Evolutionary conservation across 2,797 vertebrate species (phyloP).

Genomic region (Australoheros facetus): DNA sequence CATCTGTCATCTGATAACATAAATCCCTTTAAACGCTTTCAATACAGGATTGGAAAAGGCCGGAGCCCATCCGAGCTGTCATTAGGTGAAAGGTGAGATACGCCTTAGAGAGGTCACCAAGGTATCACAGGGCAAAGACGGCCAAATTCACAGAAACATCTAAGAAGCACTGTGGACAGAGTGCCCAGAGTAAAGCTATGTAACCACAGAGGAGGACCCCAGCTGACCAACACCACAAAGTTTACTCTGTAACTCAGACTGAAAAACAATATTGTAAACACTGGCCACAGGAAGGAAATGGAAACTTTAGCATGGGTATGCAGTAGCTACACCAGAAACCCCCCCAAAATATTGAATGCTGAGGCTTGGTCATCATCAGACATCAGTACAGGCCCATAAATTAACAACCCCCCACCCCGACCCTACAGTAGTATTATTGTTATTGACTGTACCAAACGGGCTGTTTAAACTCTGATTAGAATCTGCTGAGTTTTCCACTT

Average conservation of each 20-base stretch:
- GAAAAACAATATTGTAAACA: neutral
- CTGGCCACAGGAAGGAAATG: too few relatives aligned
- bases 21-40: fast-evolving
- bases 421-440: too few relatives aligned
- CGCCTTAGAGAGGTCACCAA: neutral
- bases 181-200: neutral
- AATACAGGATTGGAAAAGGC: neutral
- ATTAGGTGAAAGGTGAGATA: neutral
- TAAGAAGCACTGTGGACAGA: neutral
- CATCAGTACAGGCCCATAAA: neutral
- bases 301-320: too few relatives aligned
- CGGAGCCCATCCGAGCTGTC: neutral
- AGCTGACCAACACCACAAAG: too few relatives aligned
- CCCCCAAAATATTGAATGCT: neutral
- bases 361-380: neutral
- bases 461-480: neutral
- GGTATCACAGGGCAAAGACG: fast-evolving
- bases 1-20: fast-evolving
- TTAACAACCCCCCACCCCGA: fast-evolving
- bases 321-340: neutral
- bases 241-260: neutral
- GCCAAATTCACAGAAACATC: neutral
- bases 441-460: neutral
- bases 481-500: neutral
- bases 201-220: too few relatives aligned